Conservation (phyloP, 2,113 vertebrate species). For the Saccopteryx leptura region DNA sequence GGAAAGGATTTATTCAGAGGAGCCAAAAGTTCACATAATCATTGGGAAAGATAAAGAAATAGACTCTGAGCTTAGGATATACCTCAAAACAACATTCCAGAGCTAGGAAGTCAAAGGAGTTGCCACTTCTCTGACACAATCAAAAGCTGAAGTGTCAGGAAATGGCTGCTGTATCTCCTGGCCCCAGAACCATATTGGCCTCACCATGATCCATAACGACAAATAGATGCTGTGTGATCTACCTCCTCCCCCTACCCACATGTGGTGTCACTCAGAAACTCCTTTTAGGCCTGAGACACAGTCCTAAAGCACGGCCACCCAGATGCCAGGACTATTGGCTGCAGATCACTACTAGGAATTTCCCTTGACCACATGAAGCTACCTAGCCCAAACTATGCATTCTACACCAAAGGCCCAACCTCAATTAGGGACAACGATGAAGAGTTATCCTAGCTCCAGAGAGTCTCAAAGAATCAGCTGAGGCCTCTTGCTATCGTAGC, state of each 20-base stretch:
- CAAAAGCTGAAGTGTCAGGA: not conserved
- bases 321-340: not conserved
- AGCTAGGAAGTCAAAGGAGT: not conserved
- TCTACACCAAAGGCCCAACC: not conserved
- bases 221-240: not conserved
- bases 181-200: not conserved
- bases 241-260: not conserved
- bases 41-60: not conserved
- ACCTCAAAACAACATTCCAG: not conserved
- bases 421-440: not conserved
- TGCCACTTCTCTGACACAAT: not conserved
- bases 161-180: not conserved
- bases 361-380: not conserved
- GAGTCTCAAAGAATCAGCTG: not conserved
- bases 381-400: not conserved
- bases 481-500: not conserved
- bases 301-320: not conserved
- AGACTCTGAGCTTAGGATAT: not conserved
- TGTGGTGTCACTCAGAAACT: not conserved
- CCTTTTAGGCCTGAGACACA: not conserved
- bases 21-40: not conserved
- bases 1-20: not conserved
- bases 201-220: not conserved
- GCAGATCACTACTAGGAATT: not conserved
- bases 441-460: not conserved